Evolutionary conservation across 53 echinoderm and acorn worm species (phyloP).

Genomic region (Hippasteria phrygiana): DNA sequence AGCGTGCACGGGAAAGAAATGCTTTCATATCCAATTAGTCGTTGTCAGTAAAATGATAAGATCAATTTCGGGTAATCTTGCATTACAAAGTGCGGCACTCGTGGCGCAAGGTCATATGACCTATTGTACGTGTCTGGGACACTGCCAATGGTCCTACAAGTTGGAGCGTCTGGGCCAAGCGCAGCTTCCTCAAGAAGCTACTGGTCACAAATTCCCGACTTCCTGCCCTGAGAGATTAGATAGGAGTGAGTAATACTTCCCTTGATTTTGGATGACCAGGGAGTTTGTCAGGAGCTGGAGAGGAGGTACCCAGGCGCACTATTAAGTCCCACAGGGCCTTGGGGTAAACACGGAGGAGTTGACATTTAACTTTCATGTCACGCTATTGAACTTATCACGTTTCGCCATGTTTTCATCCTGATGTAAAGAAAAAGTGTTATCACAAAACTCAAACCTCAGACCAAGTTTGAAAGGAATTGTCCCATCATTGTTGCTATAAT

Average conservation of each 20-base stretch:
- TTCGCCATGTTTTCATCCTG: not conserved
- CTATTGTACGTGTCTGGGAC: not conserved
- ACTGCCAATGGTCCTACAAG: not conserved
- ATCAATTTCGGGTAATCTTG: not conserved
- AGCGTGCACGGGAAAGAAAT: not conserved
- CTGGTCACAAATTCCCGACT: conserved; percentile 19
- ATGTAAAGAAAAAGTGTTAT: not conserved
- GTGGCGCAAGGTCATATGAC: not conserved
- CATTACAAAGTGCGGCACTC: not conserved
- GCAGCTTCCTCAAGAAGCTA: not conserved
- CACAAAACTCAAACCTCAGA: too few species aligned
- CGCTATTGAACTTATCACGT: not conserved
- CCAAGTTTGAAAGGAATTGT: too few species aligned
- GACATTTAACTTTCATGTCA: conserved; percentile 37
- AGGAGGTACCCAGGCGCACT: not conserved
- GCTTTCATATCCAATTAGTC: not conserved
- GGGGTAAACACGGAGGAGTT: not conserved
- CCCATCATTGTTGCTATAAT: too few species aligned
- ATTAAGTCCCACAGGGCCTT: not conserved
- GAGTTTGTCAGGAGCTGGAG: not conserved
- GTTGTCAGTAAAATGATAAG: conserved; percentile 1
- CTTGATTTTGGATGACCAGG: not conserved
- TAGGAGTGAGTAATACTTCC: conserved; percentile 45
- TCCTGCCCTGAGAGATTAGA: conserved; percentile 43
- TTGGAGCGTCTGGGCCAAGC: not conserved